phyloP scores from a whole-genome alignment of 2,888 invertebrate genomes.

The Halictus quadricinctus region DNA sequence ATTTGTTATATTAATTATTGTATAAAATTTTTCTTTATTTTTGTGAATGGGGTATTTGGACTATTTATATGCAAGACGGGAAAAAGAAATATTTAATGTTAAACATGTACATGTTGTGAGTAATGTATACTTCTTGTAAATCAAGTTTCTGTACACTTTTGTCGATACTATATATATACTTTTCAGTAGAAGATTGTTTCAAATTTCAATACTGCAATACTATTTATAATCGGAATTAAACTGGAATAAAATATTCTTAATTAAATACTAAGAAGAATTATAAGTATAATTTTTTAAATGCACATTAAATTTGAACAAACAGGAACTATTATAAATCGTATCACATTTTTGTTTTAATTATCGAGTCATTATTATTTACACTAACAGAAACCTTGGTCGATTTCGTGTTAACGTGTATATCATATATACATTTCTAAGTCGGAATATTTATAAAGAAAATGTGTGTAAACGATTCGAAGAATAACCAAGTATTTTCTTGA shows the following conservation, averaged over 20 bases:
- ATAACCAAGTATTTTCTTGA: not conserved
- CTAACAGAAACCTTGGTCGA: conserved; percentile 8
- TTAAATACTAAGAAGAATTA: conserved; percentile 30
- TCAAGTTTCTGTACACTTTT: conserved; percentile 14
- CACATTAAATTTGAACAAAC: conserved; percentile 14
- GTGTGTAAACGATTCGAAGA: not conserved
- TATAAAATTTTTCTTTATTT: conserved; percentile 13
- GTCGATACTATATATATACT: not conserved
- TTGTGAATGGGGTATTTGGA: conserved; percentile 7
- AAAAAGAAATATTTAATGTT: conserved; percentile 21
- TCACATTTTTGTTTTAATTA: conserved; percentile 26
- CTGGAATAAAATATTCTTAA: conserved; percentile 34
- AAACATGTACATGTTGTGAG: conserved; percentile 33
- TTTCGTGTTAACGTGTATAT: not conserved
- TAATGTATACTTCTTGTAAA: conserved; percentile 38
- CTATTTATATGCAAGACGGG: conserved; percentile 6
- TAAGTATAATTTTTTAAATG: conserved; percentile 31
- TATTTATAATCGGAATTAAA: conserved; percentile 1
- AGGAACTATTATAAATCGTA: conserved; percentile 32
- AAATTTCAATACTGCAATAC: not conserved
- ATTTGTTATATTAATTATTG: conserved; percentile 26
- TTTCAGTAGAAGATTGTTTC: not conserved
- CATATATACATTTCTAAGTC: not conserved
- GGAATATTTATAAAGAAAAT: not conserved
- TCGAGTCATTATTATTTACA: not conserved